Base-by-base conservation (phyloP, 2,113 vertebrate genomes). In the Hemicordylus capensis region DNA sequence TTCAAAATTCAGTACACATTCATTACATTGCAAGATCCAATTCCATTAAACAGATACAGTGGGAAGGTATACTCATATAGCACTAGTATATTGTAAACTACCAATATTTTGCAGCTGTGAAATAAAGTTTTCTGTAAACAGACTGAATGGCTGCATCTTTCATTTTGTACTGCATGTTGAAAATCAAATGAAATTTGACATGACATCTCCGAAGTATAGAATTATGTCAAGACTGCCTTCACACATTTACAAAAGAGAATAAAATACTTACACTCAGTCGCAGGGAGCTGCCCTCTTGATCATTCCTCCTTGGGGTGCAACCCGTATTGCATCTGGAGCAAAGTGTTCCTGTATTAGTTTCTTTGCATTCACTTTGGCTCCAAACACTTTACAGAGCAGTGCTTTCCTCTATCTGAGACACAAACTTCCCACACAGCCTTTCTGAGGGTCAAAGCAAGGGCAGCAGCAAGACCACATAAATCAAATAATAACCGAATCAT, bases 401-500 rank as follows among this genome's bases (percentile, higher is more conserved):
- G 80, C 93, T 90, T 56, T 51, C 14, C 87, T 95, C 89, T 87
- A 84, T 93, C 93, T 89, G 90, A 93, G 84, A 94, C 91, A 95
- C 93, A 84, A 94, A 95, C 95, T 96, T 97, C 96, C 96, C 95
- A 96, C 95, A 95, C 94, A 93, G 90, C 91, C 91, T 83, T 90
- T 82, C 80, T 88, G 83, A 92, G 91, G 95, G 95, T 97, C 95
- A 93, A 91, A 94, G 91, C 88, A 51, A 94, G 96, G 95, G 94
- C 96, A 97, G 93, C 93, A 74, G 88, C 87, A 90, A 92, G 89
- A 88, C 92, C 88, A 90, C 95, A 96, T 96, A 95, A 96, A 96
- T 97, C 96, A 97, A 95, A 93, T 87, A 94, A 93, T 58, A 96
- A 94, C 95, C 92, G 94, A 94, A 94, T 96, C 92, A 95, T 93